Base-by-base conservation (phyloP, 2,797 vertebrate species). In the Pantherophis vulpinus region DNA sequence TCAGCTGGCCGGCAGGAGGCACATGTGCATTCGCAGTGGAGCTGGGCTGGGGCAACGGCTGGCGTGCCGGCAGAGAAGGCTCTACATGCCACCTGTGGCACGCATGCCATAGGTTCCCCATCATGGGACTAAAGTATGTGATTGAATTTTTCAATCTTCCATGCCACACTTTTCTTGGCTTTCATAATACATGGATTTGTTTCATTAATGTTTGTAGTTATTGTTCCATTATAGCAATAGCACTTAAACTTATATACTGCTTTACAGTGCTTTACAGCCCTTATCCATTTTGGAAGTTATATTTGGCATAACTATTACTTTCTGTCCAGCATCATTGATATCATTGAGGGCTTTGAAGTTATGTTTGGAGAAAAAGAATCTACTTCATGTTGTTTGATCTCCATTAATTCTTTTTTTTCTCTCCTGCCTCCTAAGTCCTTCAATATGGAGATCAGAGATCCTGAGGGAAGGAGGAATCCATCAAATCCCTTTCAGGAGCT, bases 1-100 rank as follows among this genome's bases (percentile, higher is more conserved):
- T 1, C 51, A 54, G 51, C 51, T 54, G 51, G 9, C 51, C 1
- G 1, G 51, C 51, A 10, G 8, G 51, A 54, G 51, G 51, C 51
- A 54, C 9, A 0, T 54, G 51, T 0, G 9, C 51, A 54, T 54
- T 54, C 1, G 1, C 1, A 0, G 51, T 54, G 51, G 51, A 9
- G 51, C 51, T 54, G 51, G 9, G 51, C 8, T 10, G 9, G 51
- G 9, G 9, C 51, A 54, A 54, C 1, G 1, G 51, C 51, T 54
- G 51, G 51, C 51, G 1, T 54, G 51, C 51, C 51, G 9, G 51
- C 8, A 54, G 51, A 54, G 51, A 54, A 54, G 51, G 51, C 51
- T 54, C 51, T 54, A 9, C 9, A 10, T 54, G 51, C 9, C 51
- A 54, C 51, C 51, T 10, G 51, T 54, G 51, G 8, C 9, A 54